Percentiles rank a stretch among this genome's conserved stretches.
phyloP scores from a whole-genome alignment of 2,888 invertebrate genomes.

The Pheosia tremula region DNA sequence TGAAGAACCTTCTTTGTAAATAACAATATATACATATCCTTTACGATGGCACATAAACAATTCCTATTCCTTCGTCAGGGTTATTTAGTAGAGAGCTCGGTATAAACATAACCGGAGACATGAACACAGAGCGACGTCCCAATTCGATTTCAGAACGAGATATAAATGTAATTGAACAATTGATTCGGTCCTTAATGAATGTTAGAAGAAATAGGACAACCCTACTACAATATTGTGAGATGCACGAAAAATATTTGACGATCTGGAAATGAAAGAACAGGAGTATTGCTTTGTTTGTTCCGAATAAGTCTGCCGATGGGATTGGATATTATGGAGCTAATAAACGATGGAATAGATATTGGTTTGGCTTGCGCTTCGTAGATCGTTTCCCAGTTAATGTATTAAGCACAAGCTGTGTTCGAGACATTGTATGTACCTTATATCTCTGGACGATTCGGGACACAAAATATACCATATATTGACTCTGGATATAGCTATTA shows the following conservation, averaged over 20 bases:
- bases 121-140: conserved; percentile 10
- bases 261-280: conserved; percentile 13
- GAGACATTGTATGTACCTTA: too few relatives aligned
- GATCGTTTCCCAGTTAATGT: conserved; percentile 3
- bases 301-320: conserved; percentile 2
- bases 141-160: conserved; percentile 16
- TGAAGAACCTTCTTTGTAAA: conserved; percentile 48
- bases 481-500: too few relatives aligned
- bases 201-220: background rate
- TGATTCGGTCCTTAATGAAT: conserved; percentile 15
- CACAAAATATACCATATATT: too few relatives aligned
- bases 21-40: conserved; percentile 46
- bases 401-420: background rate
- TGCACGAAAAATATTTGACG: conserved; percentile 10
- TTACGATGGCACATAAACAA: conserved; percentile 59
- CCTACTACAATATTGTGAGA: conserved; percentile 11
- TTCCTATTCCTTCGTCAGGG: conserved; percentile 41
- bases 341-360: conserved; percentile 3
- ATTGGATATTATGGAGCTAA: background rate
- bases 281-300: conserved; percentile 4
- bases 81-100: conserved; percentile 63
- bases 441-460: too few relatives aligned
- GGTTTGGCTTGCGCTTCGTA: background rate
- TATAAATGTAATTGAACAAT: conserved; percentile 18
- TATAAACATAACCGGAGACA: conserved; percentile 19